These are phyloP conservation scores for Falco rusticolus DNA, from an alignment of 2,797 vertebrate genomes.

Conservation along the genomic window DNA sequence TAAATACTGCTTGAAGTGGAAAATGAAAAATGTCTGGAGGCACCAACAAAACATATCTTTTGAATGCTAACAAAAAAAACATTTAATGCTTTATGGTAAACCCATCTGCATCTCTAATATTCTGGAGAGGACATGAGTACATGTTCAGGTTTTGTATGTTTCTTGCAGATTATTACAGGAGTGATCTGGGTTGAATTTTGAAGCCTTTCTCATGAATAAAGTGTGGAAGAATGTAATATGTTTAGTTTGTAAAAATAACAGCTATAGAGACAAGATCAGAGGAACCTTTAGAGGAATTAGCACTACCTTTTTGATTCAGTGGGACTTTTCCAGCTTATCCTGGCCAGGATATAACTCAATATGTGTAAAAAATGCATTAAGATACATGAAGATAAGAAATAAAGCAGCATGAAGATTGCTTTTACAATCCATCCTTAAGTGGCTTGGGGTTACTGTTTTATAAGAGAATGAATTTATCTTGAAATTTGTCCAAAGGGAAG, in stretches of 20 bases:
- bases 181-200: neutral
- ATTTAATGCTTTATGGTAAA: neutral
- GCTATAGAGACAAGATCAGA: neutral
- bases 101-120: neutral
- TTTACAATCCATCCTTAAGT: neutral
- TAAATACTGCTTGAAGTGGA: constrained; percentile 5
- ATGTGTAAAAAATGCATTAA: neutral
- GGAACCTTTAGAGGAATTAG: neutral
- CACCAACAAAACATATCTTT: neutral
- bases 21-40: constrained; percentile 3
- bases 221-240: neutral
- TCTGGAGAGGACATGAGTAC: neutral
- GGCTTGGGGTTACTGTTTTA: neutral
- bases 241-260: neutral
- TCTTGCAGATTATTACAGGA: neutral
- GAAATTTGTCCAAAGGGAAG: neutral
- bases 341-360: neutral
- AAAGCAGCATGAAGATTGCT: neutral
- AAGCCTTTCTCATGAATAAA: neutral
- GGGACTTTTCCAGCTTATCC: neutral
- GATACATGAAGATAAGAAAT: neutral
- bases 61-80: neutral
- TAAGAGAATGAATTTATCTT: neutral
- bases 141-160: neutral
- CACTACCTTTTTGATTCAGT: neutral